Evolutionary conservation across 92 coral and sea anemone genomes (phyloP), one percentile per base, ranked within the genome.

Genomic region (Bergia sp.): DNA sequence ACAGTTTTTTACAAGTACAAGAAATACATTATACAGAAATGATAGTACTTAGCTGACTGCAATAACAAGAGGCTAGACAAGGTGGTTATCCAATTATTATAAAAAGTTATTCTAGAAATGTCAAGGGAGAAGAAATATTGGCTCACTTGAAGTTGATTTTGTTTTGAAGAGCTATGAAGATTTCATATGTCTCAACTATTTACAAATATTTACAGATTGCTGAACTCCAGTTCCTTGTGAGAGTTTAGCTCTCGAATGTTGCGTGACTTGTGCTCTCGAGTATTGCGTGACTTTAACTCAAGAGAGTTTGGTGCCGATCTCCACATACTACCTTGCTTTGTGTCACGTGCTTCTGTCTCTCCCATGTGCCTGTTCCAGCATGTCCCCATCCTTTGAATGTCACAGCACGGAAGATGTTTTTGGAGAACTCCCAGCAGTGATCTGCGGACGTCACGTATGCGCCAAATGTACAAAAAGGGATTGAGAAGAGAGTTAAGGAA

Each of bases 401-500:
- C 85, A 37, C 85, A 80, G 36, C 39, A 21, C 16, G 85, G 85
- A 0, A 80, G 21, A 80, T 57, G 38, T 41, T 71, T 84, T 7
- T 13, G 87, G 37, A 84, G 50, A 11, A 72, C 64, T 1, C 16
- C 79, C 66, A 84, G 2, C 47, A 84, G 43, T 23, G 87, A 72
- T 36, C 87, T 58, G 64, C 94, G 94, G 44, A 91, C 88, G 64
- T 91, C 91, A 43, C 74, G 86, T 29, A 91, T 91, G 20, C 94
- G 81, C 94, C 94, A 89, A 53, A 90, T 89, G 38, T 89, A 91
- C 10, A 89, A 75, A 58, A 91, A 73, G 6, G 94, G 94, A 40
- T 91, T 91, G 9, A 91, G 44, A 5, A 90, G 84, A 11, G 94
- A 91, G 76, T 91, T 91, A 23, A 91, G 86, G 69, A 91, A 91